These are phyloP conservation scores for Adelges cooleyi DNA, from an alignment of 1,140 invertebrate species.

Conservation along the genomic window DNA sequence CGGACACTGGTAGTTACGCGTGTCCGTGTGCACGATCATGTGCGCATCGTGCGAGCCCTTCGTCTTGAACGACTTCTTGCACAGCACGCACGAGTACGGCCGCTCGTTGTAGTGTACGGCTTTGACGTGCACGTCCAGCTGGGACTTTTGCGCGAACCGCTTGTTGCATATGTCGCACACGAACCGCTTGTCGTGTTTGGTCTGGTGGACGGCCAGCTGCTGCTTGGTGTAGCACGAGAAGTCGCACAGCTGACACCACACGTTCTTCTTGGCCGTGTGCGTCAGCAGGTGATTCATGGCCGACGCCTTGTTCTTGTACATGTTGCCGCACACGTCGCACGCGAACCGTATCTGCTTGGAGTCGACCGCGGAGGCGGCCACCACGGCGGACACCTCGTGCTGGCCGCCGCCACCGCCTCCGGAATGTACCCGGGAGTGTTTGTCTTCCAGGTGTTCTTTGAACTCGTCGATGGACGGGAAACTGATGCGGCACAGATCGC, in stretches of 20 bases:
- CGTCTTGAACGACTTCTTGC: conserved; percentile 41
- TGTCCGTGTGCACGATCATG: conserved; percentile 42
- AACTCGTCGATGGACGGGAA: conserved; percentile 41
- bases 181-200: conserved; percentile 29
- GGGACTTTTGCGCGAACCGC: conserved; percentile 30
- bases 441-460: not conserved
- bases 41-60: conserved; percentile 41
- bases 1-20: conserved; percentile 40
- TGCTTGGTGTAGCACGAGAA: conserved; percentile 25
- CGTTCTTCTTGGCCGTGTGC: conserved; percentile 19
- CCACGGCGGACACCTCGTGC: not conserved
- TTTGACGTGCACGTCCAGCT: conserved; percentile 33
- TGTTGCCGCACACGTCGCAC: conserved; percentile 21
- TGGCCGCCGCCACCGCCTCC: not conserved
- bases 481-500: conserved; percentile 44
- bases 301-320: conserved; percentile 19
- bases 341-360: conserved; percentile 11
- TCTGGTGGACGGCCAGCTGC: conserved; percentile 29
- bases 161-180: conserved; percentile 30
- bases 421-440: conserved; percentile 4
- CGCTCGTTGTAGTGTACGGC: conserved; percentile 38
- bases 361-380: not conserved
- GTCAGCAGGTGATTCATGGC: conserved; percentile 25
- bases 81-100: conserved; percentile 41
- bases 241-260: not conserved